Base-by-base conservation (phyloP, 2,888 invertebrate species). In the Elmis aenea region DNA sequence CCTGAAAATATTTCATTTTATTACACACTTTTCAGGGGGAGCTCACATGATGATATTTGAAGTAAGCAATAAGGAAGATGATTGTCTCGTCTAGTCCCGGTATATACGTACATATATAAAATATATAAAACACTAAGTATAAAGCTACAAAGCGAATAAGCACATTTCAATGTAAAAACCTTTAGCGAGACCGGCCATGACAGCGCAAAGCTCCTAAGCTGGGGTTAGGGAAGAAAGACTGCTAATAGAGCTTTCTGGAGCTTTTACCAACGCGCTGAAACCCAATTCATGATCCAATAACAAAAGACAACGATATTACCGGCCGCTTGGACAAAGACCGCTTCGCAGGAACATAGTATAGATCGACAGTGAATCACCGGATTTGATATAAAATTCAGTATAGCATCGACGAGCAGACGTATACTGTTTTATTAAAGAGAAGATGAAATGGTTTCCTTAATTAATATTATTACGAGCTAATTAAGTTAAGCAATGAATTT, bases 211-310 rank as follows among this genome's bases (percentile, higher is more conserved):
- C 67, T 61, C 62, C 63, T 64, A 67, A 66, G 66, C 66, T 49
- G 62, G 64, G 60, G 63, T 65, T 65, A 60, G 64, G 61, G 63
- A 67, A 67, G 66, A 68, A 67, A 66, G 68, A 68, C 67, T 65
- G 67, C 67, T 68, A 68, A 68, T 68, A 68, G 68, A 68, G 68
- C 67, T 68, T 67, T 67, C 64, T 60, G 59, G 58, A 58, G 66
- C 67, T 67, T 67, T 68, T 62, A 64, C 67, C 62, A 61, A 59
- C 64, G 61, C 65, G 62, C 61, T 61, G 65, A 66, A 68, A 68
- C 67, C 67, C 67, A 66, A 68, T 68, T 68, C 68, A 66, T 68
- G 68, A 68, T 68, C 67, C 68, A 68, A 68, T 68, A 68, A 68
- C 68, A 68, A 68, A 68, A 68, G 67, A 68, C 67, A 68, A 68